Evolutionary conservation across 2,113 vertebrate genomes (phyloP).

Genomic region (Diadophis punctatus): DNA sequence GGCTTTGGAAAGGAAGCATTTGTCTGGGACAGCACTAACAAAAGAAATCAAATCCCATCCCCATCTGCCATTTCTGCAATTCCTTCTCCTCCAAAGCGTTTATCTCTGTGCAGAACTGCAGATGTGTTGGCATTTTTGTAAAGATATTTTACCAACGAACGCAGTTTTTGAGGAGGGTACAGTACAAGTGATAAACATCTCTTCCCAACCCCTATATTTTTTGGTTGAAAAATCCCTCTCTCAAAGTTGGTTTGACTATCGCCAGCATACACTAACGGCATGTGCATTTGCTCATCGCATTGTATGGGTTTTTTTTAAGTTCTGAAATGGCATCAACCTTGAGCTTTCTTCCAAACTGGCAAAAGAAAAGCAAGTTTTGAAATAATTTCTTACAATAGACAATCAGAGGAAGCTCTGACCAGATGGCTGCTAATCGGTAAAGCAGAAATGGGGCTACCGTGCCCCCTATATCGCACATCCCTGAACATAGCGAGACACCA

Average conservation of each 20-base stretch:
- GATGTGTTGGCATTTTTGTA: not conserved
- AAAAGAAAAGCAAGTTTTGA: not conserved
- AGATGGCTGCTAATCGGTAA: conserved; percentile 82
- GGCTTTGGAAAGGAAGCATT: not conserved
- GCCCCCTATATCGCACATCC: conserved; percentile 86
- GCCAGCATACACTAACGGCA: not conserved
- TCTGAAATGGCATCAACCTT: not conserved
- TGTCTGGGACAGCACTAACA: not conserved
- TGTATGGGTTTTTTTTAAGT: not conserved
- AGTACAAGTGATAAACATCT: not conserved
- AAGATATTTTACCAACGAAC: not conserved
- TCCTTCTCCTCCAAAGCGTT: not conserved
- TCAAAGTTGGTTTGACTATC: not conserved
- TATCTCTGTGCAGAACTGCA: not conserved
- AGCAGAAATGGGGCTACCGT: conserved; percentile 86
- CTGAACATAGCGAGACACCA: conserved; percentile 86
- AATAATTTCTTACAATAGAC: conserved; percentile 80
- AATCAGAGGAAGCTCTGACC: conserved; percentile 89
- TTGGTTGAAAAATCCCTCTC: not conserved
- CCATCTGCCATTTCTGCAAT: not conserved
- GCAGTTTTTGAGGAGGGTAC: not conserved
- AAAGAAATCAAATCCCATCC: not conserved
- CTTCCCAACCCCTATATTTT: not conserved
- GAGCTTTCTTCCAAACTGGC: not conserved
- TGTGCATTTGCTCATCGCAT: not conserved